Evolutionary conservation across 2,113 vertebrate species (phyloP).

Genomic region (Apistogramma diplotaenia): DNA sequence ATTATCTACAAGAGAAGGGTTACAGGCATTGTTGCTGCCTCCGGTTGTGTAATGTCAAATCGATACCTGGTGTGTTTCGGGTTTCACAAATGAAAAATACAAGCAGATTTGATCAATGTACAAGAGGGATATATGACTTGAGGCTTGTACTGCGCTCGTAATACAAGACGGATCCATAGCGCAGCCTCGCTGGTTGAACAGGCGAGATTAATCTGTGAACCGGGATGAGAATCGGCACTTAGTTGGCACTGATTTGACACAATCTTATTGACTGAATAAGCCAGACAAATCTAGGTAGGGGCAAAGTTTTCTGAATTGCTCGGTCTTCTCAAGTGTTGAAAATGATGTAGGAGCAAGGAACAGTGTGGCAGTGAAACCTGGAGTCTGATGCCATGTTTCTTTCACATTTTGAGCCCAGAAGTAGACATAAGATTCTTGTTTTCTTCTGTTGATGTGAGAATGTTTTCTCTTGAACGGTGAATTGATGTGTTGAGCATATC

Average conservation of each 20-base stretch:
- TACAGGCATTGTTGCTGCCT: conserved; percentile 44
- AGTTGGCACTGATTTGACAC: conserved; percentile 6
- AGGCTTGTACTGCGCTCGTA: conserved; percentile 43
- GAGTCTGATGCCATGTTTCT: background rate
- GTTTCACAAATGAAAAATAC: conserved; percentile 72
- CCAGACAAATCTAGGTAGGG: background rate
- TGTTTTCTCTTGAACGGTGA: background rate
- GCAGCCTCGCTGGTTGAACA: background rate
- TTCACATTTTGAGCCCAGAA: background rate
- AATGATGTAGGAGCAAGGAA: background rate
- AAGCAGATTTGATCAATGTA: conserved; percentile 71
- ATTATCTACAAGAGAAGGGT: conserved; percentile 39
- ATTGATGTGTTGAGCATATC: background rate
- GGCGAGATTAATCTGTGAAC: conserved; percentile 22
- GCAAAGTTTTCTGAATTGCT: background rate
- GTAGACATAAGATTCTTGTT: background rate
- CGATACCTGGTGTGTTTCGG: conserved; percentile 49
- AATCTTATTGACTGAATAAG: conserved; percentile 20
- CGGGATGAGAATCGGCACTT: conserved; percentile 22
- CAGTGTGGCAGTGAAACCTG: no score
- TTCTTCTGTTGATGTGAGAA: background rate
- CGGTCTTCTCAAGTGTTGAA: background rate
- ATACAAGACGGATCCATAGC: conserved; percentile 47
- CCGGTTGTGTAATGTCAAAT: conserved; percentile 62
- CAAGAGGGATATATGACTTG: conserved; percentile 59